Evolutionary conservation across 1,140 invertebrate genomes (phyloP).

Genomic region (Orchestia grillus): DNA sequence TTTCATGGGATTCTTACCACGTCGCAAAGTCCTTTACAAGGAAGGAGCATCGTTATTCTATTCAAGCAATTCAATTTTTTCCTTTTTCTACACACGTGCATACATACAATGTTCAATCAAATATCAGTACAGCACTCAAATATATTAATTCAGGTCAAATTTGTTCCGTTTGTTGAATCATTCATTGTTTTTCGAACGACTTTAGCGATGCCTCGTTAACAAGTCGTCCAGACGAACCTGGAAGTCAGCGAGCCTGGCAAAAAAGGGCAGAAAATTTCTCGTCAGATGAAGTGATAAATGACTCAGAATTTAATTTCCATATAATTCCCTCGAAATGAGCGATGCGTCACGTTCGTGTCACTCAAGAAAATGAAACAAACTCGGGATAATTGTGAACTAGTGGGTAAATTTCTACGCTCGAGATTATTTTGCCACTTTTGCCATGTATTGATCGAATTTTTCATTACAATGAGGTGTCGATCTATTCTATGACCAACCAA

Average conservation of each 20-base stretch:
- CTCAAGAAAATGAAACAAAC: background rate
- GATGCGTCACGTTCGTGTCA: background rate
- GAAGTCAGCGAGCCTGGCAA: background rate
- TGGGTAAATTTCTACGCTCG: background rate
- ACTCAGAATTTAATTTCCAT: background rate
- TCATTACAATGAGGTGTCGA: too few relatives aligned
- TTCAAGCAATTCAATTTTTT: too few relatives aligned
- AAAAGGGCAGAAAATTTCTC: background rate
- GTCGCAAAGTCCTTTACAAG: too few relatives aligned
- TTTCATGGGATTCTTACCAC: too few relatives aligned
- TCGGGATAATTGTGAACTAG: background rate
- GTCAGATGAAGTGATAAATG: background rate
- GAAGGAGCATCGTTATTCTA: too few relatives aligned
- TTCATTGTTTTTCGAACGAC: background rate
- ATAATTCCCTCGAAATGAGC: background rate
- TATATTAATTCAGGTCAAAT: too few relatives aligned
- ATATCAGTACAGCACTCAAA: too few relatives aligned
- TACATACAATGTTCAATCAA: too few relatives aligned
- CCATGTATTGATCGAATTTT: too few relatives aligned
- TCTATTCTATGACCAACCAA: too few relatives aligned
- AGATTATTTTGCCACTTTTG: background rate
- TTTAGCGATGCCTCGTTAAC: background rate
- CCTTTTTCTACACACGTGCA: too few relatives aligned
- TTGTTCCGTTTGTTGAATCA: background rate
- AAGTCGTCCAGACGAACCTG: background rate